Percentiles rank a stretch among this genome's conserved stretches.
Evolutionary conservation across 2,888 invertebrate genomes (phyloP).

Genomic region (Melinopterus prodromus): DNA sequence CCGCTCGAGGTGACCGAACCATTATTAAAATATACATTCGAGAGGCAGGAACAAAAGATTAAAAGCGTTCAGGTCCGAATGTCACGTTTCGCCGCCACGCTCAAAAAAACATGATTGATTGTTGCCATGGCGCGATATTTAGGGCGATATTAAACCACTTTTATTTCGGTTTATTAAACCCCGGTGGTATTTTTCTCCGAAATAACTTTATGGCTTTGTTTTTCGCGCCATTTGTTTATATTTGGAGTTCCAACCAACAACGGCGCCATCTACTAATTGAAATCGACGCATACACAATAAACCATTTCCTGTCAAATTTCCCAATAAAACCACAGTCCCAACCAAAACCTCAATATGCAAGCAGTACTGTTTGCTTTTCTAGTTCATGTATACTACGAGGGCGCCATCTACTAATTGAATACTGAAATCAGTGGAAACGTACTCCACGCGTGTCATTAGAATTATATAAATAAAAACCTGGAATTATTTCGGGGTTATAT

Average conservation of each 20-base stretch:
- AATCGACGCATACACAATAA: background rate
- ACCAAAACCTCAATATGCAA: no score
- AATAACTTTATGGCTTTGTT: background rate
- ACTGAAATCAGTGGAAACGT: background rate
- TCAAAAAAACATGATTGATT: constrained; percentile 1
- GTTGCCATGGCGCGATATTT: background rate
- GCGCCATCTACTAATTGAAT: no score
- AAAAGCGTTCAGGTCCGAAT: constrained; percentile 4
- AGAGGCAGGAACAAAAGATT: constrained; percentile 4
- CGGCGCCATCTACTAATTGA: constrained; percentile 4
- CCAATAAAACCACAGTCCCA: background rate
- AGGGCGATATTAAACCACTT: constrained; percentile 4
- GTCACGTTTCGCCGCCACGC: background rate
- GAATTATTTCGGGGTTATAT: background rate
- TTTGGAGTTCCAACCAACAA: background rate
- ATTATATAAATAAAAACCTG: background rate
- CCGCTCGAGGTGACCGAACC: background rate
- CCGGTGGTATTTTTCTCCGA: background rate
- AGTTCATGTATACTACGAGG: background rate
- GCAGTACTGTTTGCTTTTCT: background rate
- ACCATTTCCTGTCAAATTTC: background rate
- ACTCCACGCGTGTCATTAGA: background rate
- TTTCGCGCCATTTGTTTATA: background rate
- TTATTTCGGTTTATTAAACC: constrained; percentile 4
- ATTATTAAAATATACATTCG: constrained; percentile 4